Base-by-base conservation (phyloP, 2,888 invertebrate species). In the Boloria selene region DNA sequence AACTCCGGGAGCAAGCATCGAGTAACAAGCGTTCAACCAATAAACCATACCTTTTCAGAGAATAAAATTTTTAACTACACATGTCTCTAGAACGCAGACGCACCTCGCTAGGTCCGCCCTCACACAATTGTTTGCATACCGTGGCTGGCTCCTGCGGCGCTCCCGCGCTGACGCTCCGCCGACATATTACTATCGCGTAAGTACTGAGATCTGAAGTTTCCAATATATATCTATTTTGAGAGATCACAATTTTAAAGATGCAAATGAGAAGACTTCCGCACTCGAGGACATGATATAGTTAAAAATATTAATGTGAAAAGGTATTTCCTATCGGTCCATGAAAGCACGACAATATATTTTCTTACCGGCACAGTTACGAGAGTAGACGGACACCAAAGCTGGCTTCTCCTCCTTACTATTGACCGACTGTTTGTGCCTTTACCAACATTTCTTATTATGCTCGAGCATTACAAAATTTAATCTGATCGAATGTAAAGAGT, bases 101-200 rank as follows among this genome's bases (percentile, higher is more conserved):
- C 58, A 58, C 58, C 58, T 58, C 58, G 45, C 58, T 58, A n/a
- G 58, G 86, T 90, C 92, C 91, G 87, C 89, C 92, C 92, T 92
- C 89, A 92, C 93, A 92, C 92, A 92, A 90, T 92, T 93, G 93
- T 93, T 93, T 93, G 93, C 93, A 93, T 85, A 82, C 73, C 73
- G 74, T 70, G 68, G 71, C 56, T 59, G 68, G 67, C 63, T 65
- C 70, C 72, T 64, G 74, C 75, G 74, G 74, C 45, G 52, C 31
- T 65, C 56, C 42, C 38, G 18, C 61, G 59, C 49, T 52, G 14
- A 22, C 59, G 68, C 58, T 59, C 64, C 60, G 63, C 60, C 13
- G 13, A 14, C 13, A 47, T 50, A 52, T 62, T 65, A 51, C 31
- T 49, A 22, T 47, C 45, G 49, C 59, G 59, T 49, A 49, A 49